phyloP scores from a whole-genome alignment of 2,113 vertebrate species.

The Paedocypris sp. region DNA sequence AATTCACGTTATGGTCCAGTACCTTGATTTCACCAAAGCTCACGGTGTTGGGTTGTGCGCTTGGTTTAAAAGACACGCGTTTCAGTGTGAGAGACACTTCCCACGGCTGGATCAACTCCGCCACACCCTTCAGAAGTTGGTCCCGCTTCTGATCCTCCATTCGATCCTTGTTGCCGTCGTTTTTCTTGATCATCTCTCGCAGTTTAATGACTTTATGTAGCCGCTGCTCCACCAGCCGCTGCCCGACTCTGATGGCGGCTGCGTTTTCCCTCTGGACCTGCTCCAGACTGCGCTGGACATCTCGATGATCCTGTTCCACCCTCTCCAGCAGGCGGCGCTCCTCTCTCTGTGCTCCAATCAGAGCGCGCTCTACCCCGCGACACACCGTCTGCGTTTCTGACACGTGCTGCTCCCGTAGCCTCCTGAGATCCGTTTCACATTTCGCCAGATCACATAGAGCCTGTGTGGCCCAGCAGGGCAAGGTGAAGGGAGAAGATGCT shows the following conservation, averaged over 20 bases:
- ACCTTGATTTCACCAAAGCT: constrained; percentile 58
- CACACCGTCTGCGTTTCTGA: constrained; percentile 43
- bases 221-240: constrained; percentile 50
- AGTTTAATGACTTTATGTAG: constrained; percentile 46
- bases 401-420: constrained; percentile 42
- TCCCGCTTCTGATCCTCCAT: constrained; percentile 27
- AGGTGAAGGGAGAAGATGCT: constrained; percentile 15
- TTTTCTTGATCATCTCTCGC: constrained; percentile 30
- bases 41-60: constrained; percentile 47
- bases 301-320: constrained; percentile 61
- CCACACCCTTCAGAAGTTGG: constrained; percentile 44
- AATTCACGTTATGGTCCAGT: constrained; percentile 48
- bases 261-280: constrained; percentile 55
- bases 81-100: constrained; percentile 57
- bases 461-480: constrained; percentile 50
- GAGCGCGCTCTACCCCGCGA: constrained; percentile 51
- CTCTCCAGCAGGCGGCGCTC: constrained; percentile 56
- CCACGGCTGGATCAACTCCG: constrained; percentile 55
- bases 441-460: constrained; percentile 47
- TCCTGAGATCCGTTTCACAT: constrained; percentile 46
- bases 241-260: constrained; percentile 46
- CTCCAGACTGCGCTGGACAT: constrained; percentile 52
- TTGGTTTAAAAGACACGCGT: constrained; percentile 59
- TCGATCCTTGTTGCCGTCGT: constrained; percentile 19
- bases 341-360: constrained; percentile 53